phyloP scores from a whole-genome alignment of 2,888 invertebrate genomes.

The Euphydryas editha region DNA sequence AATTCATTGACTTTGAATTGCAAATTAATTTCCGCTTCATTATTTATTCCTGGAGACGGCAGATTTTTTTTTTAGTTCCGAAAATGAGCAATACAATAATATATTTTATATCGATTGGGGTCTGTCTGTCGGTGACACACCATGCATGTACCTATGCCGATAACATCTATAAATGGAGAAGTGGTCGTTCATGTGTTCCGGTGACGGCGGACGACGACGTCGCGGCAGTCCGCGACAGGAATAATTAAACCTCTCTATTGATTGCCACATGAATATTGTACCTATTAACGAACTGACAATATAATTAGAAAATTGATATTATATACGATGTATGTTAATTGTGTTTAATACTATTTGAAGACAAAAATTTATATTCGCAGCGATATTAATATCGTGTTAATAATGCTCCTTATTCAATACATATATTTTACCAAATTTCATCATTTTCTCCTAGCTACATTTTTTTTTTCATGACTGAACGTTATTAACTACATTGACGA shows the following conservation, averaged over 20 bases:
- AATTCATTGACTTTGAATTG: conserved; percentile 11
- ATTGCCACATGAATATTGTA: conserved; percentile 13
- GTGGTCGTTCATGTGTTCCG: conserved; percentile 66
- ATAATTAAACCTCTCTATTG: conserved; percentile 55
- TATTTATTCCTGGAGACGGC: conserved; percentile 18
- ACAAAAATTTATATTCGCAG: too few species aligned
- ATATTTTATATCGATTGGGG: conserved; percentile 32
- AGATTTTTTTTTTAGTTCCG: conserved; percentile 24
- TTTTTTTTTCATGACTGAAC: too few species aligned
- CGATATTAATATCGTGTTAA: too few species aligned
- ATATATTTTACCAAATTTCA: too few species aligned
- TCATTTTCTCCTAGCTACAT: too few species aligned
- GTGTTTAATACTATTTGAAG: too few species aligned
- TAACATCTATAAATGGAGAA: conserved; percentile 65
- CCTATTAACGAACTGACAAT: conserved; percentile 10
- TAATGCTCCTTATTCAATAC: too few species aligned
- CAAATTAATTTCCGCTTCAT: conserved; percentile 24
- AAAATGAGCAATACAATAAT: conserved; percentile 37
- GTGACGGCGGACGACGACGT: conserved; percentile 57
- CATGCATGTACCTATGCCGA: conserved; percentile 53
- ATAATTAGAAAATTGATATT: not conserved
- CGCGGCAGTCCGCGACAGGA: conserved; percentile 53
- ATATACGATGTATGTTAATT: not conserved
- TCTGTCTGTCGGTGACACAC: conserved; percentile 42
- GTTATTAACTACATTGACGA: too few species aligned